Base-by-base conservation (phyloP, 1,140 invertebrate species). In the Trichonephila inaurata region DNA sequence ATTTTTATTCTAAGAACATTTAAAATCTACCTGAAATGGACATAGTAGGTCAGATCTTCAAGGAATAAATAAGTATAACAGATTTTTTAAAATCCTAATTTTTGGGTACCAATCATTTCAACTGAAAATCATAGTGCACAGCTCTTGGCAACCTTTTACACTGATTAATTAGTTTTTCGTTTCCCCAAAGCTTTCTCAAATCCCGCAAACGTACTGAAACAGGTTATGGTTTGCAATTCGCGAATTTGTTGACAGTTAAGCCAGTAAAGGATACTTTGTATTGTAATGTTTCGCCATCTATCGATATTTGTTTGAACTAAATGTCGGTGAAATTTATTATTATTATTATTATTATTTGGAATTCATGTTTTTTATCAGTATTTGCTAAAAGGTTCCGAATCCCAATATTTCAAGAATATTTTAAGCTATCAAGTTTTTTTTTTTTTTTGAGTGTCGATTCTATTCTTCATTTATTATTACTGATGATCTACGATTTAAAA, bases 221-320 rank as follows among this genome's bases (percentile, higher is more conserved):
- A 77, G 28, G 72, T 77, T 77, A 77, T 40, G 72, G 72, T 77
- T 77, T 77, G 10, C 18, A 77, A 24, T 77, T 77, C 69, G 5
- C 72, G 33, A 33, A 77, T 33, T 77, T 77, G 72, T 77, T 77
- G 72, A 77, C 72, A 77, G 72, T 77, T 77, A 77, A 77, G 28
- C 72, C 33, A 77, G 72, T 77, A 28, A 77, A 77, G 72, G 72
- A 77, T 77, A 77, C 72, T 40, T 77, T 77, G 28, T 33, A 33
- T 77, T 28, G 72, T 77, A 77, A 77, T 77, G 40, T 18, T 77
- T 77, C 72, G 72, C 72, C 72, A 77, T 77, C 72, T 77, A 18
- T 40, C 16, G 72, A 28, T 28, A 16, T 77, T 33, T 19, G 18
- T 18, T 40, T 18, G 33, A 77, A 77, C 28, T 77, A 69, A 7